Evolutionary conservation across 2,113 vertebrate genomes (phyloP).

Genomic region (Prunella fulvescens): DNA sequence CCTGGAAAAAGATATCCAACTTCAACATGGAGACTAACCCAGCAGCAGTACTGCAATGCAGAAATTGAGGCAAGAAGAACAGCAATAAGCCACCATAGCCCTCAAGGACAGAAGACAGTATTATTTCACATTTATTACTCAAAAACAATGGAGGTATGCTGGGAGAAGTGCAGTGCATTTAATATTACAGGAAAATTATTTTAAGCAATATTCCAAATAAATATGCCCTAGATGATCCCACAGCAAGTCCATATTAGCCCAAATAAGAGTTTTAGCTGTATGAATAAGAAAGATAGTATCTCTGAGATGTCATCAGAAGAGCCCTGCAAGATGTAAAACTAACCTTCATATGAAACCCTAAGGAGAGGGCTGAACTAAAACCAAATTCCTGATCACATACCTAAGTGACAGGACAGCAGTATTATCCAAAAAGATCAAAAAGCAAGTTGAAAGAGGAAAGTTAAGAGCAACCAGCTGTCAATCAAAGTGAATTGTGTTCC

Average conservation of each 20-base stretch:
- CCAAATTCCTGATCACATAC: slow-evolving; percentile 3
- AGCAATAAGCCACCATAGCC: rapidly evolving
- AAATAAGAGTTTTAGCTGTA: not conserved
- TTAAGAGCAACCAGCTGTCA: slow-evolving; percentile 31
- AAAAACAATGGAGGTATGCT: not conserved
- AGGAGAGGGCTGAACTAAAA: slow-evolving; percentile 12
- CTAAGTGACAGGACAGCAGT: slow-evolving; percentile 27
- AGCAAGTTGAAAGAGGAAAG: not conserved
- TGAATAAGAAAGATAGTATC: not conserved
- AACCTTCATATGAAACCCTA: not conserved
- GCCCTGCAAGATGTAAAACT: slow-evolving; percentile 1
- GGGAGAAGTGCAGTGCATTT: not conserved
- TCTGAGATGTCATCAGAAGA: not conserved
- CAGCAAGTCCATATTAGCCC: not conserved
- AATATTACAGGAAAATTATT: not conserved
- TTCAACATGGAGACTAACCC: not conserved
- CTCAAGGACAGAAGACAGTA: not conserved
- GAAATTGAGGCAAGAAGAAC: not conserved
- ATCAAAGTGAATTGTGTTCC: slow-evolving; percentile 38
- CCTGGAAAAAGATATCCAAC: not conserved
- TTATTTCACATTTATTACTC: not conserved
- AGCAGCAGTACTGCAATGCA: not conserved
- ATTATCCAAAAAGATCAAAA: slow-evolving; percentile 20
- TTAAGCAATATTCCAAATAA: not conserved
- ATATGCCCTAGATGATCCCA: not conserved